Conservation (phyloP, 2,888 invertebrate genomes). For the Rhagium mordax region DNA sequence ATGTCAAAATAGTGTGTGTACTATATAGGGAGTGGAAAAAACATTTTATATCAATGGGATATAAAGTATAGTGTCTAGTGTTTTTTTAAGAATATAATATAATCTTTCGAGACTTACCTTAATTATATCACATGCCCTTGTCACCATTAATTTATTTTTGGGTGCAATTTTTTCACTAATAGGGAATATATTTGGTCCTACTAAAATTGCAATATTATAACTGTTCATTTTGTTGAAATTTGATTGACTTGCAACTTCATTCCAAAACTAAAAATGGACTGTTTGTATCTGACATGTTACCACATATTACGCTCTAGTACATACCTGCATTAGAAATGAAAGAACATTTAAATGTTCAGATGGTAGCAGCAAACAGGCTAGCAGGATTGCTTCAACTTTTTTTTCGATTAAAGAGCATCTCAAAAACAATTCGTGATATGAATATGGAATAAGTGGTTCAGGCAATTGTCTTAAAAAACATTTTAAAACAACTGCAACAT, state of each 20-base stretch:
- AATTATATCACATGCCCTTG: slow-evolving; percentile 58
- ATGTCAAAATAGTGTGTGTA: too few relatives aligned
- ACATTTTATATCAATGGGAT: too few relatives aligned
- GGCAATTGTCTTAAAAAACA: slow-evolving; percentile 89
- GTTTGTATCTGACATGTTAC: slow-evolving; percentile 9
- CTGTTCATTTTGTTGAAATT: slow-evolving; percentile 87
- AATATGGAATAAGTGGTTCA: slow-evolving; percentile 84
- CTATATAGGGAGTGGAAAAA: too few relatives aligned
- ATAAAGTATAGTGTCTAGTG: too few relatives aligned
- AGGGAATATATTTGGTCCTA: slow-evolving; percentile 91
- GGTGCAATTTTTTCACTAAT: slow-evolving; percentile 73
- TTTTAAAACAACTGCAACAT: slow-evolving; percentile 89
- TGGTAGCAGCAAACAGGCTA: slow-evolving; percentile 82
- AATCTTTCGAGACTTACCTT: slow-evolving; percentile 45
- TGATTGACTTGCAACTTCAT: slow-evolving; percentile 79
- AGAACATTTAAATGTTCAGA: slow-evolving; percentile 84
- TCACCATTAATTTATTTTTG: slow-evolving; percentile 71
- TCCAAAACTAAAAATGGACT: slow-evolving; percentile 74
- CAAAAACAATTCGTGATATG: slow-evolving; percentile 84
- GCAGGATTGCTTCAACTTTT: slow-evolving; percentile 76
- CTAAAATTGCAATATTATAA: slow-evolving; percentile 87
- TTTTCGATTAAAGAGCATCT: slow-evolving; percentile 77
- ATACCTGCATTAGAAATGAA: slow-evolving; percentile 86
- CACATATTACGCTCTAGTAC: background rate
- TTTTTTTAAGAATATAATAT: background rate